Base-by-base conservation (phyloP, 2,113 vertebrate genomes). In the Sebastes fasciatus region DNA sequence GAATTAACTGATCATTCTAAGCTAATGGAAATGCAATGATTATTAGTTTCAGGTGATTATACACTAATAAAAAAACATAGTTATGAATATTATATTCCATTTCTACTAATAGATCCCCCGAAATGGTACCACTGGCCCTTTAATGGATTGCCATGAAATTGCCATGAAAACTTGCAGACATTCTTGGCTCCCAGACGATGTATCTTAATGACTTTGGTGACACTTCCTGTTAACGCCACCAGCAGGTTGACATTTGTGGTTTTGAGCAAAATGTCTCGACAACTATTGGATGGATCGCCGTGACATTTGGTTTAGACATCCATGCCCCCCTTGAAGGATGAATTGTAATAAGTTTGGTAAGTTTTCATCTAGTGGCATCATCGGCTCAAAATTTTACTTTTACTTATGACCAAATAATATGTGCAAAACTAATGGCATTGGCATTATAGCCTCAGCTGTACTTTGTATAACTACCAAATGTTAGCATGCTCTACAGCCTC, bases 161-260 rank as follows among this genome's bases (percentile, higher is more conserved):
- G 23, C 58, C 13, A 4, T 11, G 54, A 4, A 57, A n/a, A 57
- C 55, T 21, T 43, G 12, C 14, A 46, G 13, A 46, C n/a, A 46
- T 17, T n/a, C 10, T n/a, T n/a, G 2, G 17, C 26, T 54, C 49
- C 26, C 16, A n/a, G 51, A 42, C 11, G 0, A 13, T 40, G 23
- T 52, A 40, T 42, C 26, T 11, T 70, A 42, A 54, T 54, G 49
- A 42, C 26, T 70, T 42, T 54, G 6, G 26, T 54, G 16, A 70
- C 10, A n/a, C 16, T 42, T 55, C 34, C 68, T 42, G 34, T 16
- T 43, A 45, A 43, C 6, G 51, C 26, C 16, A 40, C 49, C 49
- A 69, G 67, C 68, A 70, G 68, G 49, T 54, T 70, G 26, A 13
- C 26, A 54, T 58, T 72, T 58, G 19, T 72, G 40, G 40, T n/a